Percentiles rank a stretch among this genome's conserved stretches.
phyloP scores from a whole-genome alignment of 2,888 invertebrate genomes.

The Plebejus melissa region DNA sequence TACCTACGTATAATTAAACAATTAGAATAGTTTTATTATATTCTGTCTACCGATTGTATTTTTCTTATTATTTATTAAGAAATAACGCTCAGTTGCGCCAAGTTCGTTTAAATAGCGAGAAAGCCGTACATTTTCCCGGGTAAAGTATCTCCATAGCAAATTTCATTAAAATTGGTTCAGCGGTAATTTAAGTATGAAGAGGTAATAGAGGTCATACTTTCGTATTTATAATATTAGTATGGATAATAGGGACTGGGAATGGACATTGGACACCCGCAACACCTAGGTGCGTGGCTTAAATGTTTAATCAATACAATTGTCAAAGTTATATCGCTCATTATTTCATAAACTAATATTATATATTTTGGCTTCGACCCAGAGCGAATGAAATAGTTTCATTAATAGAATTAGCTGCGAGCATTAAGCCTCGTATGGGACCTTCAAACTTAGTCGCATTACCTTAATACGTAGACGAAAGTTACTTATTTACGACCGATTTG shows the following conservation, averaged over 20 bases:
- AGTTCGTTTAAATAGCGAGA: no score
- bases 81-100: no score
- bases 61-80: no score
- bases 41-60: background rate
- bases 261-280: no score
- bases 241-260: no score
- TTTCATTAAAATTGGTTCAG: no score
- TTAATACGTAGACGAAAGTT: constrained; percentile 35
- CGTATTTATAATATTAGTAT: no score
- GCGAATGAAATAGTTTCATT: constrained; percentile 25
- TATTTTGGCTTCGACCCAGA: constrained; percentile 3
- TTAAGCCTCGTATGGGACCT: constrained; percentile 32
- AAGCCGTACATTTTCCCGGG: no score
- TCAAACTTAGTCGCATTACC: constrained; percentile 35
- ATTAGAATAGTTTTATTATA: background rate
- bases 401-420: constrained; percentile 31
- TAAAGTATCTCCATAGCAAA: no score
- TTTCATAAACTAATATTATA: background rate
- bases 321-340: background rate
- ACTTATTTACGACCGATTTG: constrained; percentile 35
- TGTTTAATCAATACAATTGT: background rate
- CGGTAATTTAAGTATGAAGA: no score
- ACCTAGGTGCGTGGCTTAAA: background rate
- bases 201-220: no score
- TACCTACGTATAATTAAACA: background rate